Conservation (phyloP, 2,888 invertebrate genomes). For the Coremacera marginata region DNA sequence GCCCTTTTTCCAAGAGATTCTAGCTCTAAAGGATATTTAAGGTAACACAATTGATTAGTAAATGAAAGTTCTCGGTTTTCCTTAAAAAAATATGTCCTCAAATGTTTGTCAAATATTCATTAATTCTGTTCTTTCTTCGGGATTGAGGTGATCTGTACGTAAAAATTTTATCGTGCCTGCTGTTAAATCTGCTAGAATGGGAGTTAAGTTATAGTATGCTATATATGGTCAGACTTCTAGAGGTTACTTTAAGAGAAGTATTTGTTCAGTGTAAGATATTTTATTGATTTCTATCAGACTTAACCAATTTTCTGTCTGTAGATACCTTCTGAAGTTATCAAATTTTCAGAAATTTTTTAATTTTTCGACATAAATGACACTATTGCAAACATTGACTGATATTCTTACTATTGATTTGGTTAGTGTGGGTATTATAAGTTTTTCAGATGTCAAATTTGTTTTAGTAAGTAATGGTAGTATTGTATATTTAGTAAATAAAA, state of each 20-base stretch:
- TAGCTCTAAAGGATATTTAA: no score
- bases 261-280: not conserved
- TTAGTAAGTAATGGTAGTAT: no score
- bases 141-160: not conserved
- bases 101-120: not conserved
- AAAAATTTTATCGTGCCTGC: not conserved
- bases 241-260: not conserved
- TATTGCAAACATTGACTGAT: no score
- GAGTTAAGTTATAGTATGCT: not conserved
- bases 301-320: no score
- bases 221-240: not conserved
- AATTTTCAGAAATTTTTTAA: no score
- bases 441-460: no score
- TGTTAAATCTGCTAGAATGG: not conserved
- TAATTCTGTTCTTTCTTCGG: not conserved
- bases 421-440: no score
- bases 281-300: not conserved
- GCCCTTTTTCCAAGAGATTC: no score
- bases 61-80: not conserved
- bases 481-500: no score
- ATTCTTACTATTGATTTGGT: no score
- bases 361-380: no score
- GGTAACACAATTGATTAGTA: slow-evolving; percentile 12
- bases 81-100: slow-evolving; percentile 16
- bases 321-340: no score